Percentiles rank a stretch among this genome's conserved stretches.
Evolutionary conservation across 2,113 vertebrate genomes (phyloP).

Genomic region (Phodopus roborovskii): DNA sequence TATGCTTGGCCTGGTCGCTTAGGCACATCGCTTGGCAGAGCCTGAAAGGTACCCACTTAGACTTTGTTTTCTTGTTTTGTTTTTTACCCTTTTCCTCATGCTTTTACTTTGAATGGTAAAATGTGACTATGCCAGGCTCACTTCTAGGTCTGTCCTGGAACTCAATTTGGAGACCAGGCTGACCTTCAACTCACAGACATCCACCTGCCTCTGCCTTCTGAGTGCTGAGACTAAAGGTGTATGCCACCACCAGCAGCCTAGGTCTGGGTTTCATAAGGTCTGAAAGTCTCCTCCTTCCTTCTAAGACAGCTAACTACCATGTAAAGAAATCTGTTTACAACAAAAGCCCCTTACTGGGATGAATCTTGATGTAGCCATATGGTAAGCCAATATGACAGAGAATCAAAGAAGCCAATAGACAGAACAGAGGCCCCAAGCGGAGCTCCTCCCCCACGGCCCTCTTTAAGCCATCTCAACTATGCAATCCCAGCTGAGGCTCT

Average conservation of each 20-base stretch:
- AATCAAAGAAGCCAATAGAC: not conserved
- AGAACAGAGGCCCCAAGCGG: not conserved
- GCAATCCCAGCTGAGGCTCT: not conserved
- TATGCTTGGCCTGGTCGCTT: not conserved
- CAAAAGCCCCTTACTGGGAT: not conserved
- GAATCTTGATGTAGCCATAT: constrained; percentile 21
- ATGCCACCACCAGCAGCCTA: too few relatives aligned
- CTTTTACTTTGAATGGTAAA: constrained; percentile 35
- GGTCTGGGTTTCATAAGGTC: not conserved
- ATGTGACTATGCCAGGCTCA: not conserved
- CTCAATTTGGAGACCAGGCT: not conserved
- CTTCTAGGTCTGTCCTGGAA: not conserved
- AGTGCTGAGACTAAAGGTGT: not conserved
- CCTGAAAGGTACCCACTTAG: not conserved
- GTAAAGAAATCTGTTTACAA: not conserved
- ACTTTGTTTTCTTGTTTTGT: not conserved
- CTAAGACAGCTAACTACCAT: not conserved
- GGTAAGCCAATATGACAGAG: not conserved
- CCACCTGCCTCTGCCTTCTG: not conserved
- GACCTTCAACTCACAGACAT: not conserved
- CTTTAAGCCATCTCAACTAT: not conserved
- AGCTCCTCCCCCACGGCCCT: not conserved
- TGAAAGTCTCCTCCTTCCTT: not conserved
- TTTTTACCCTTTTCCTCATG: not conserved
- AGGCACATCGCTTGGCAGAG: not conserved